These are phyloP conservation scores for Sciurus vulgaris DNA, from an alignment of 2,797 vertebrate genomes.

Conservation along the genomic window DNA sequence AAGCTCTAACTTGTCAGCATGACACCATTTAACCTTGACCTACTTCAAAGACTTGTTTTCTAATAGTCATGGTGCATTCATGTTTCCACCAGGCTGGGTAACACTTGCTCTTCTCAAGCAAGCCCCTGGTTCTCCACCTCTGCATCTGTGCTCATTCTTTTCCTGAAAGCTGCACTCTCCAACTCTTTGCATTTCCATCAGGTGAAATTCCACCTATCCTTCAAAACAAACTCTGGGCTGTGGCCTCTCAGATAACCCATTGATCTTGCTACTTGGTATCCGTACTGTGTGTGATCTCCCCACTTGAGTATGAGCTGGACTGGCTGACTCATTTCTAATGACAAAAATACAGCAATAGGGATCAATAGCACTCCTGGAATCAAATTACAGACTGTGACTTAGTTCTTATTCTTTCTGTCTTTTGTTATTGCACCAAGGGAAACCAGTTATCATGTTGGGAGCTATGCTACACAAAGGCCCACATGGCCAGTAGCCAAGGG, in stretches of 20 bases:
- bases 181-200: neutral
- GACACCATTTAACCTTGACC: conserved; percentile 1
- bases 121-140: neutral
- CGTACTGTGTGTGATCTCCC: neutral
- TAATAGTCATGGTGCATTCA: neutral
- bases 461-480: neutral
- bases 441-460: neutral
- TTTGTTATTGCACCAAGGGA: neutral
- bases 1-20: conserved; percentile 31
- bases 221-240: neutral
- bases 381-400: neutral
- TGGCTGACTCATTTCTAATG: neutral
- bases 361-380: neutral
- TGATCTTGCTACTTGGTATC: neutral
- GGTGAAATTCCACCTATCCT: neutral
- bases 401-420: neutral
- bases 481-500: neutral
- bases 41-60: conserved; percentile 53
- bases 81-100: neutral
- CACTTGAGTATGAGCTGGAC: neutral
- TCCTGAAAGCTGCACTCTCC: neutral
- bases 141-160: neutral
- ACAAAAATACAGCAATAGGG: neutral
- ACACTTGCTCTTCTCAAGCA: neutral
- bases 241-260: neutral